Evolutionary conservation across 2,797 vertebrate species (phyloP).

Genomic region (Onychomys arenicola): DNA sequence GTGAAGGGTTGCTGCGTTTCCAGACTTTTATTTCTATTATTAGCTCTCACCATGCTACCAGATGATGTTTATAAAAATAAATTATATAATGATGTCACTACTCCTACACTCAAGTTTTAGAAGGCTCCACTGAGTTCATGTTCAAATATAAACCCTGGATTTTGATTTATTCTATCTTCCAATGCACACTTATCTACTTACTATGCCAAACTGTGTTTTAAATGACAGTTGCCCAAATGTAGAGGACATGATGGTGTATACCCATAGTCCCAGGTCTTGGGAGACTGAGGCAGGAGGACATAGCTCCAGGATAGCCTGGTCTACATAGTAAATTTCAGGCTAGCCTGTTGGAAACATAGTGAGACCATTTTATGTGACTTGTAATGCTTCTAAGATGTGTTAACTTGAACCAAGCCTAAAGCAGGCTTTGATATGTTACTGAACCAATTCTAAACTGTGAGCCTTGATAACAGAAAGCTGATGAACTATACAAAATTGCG

Average conservation of each 20-base stretch:
- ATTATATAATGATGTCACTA: background rate
- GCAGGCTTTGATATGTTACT: background rate
- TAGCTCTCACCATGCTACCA: background rate
- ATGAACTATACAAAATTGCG: no score
- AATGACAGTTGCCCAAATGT: background rate
- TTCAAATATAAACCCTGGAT: slow-evolving; percentile 21
- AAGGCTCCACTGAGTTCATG: background rate
- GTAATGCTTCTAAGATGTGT: background rate
- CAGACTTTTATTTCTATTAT: slow-evolving; percentile 15
- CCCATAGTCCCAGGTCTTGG: background rate
- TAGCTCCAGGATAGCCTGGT: background rate
- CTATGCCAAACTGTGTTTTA: background rate
- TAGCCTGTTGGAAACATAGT: background rate
- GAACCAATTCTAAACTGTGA: background rate
- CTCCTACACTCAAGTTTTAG: background rate
- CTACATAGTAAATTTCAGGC: background rate
- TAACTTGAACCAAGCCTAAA: background rate
- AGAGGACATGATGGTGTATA: background rate
- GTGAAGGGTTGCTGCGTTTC: background rate
- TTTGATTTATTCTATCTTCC: background rate
- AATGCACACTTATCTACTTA: background rate
- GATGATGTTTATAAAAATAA: slow-evolving; percentile 39
- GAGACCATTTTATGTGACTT: background rate
- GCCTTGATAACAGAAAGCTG: background rate
- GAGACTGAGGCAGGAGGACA: background rate